Conservation (phyloP, 1,140 invertebrate species). For the Drosophila pruinosa region DNA sequence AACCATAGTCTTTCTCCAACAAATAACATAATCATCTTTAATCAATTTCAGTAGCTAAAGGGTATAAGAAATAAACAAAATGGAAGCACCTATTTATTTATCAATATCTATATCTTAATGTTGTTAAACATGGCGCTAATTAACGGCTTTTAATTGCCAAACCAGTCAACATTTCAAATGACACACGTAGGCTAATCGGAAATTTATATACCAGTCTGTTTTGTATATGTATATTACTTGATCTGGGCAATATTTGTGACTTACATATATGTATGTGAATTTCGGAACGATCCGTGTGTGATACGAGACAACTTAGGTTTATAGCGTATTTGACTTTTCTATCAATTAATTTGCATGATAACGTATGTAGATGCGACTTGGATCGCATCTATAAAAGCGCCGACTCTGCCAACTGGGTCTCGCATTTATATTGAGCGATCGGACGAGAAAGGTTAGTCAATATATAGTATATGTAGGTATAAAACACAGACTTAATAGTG, state of each 20-base stretch:
- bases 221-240: conserved; percentile 9
- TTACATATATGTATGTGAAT: conserved; percentile 37
- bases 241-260: conserved; percentile 26
- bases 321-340: conserved; percentile 35
- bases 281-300: not conserved
- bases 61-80: conserved; percentile 1
- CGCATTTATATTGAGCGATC: conserved; percentile 29
- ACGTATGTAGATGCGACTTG: conserved; percentile 5
- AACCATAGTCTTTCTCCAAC: too few relatives aligned
- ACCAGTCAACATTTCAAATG: conserved; percentile 40
- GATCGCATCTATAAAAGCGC: conserved; percentile 41
- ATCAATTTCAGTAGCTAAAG: not conserved
- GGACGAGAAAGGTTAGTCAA: conserved; percentile 31
- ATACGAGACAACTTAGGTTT: conserved; percentile 11
- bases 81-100: conserved; percentile 2
- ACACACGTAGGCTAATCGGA: conserved; percentile 5
- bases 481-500: conserved; percentile 2
- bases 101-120: conserved; percentile 36
- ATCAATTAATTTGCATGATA: conserved; percentile 52
- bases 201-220: conserved; percentile 32
- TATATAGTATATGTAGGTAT: too few relatives aligned
- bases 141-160: conserved; percentile 45
- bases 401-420: not conserved
- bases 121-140: conserved; percentile 28
- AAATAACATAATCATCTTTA: too few relatives aligned